A percentile compares a stretch with the other conserved stretches of the same genome.
These are phyloP conservation scores for Caenorhabditis japonica DNA, from an alignment of 2,888 invertebrate genomes.

Conservation along the genomic window DNA sequence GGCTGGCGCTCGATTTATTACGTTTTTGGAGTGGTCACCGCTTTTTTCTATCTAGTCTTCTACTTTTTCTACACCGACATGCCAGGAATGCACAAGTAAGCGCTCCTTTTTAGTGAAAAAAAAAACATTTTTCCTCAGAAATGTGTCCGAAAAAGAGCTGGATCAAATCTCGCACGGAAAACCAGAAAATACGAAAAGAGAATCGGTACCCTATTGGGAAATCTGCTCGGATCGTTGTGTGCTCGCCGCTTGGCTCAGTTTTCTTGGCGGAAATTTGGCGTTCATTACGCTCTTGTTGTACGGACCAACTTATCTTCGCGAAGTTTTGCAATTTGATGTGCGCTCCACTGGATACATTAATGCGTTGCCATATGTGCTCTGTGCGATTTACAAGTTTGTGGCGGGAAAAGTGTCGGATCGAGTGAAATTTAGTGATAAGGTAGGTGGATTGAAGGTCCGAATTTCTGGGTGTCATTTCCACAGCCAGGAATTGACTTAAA, in stretches of 20 bases:
- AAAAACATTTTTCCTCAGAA: conserved; percentile 16
- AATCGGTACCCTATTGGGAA: conserved; percentile 48
- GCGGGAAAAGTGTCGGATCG: conserved; percentile 56
- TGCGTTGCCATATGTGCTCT: conserved; percentile 55
- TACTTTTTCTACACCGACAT: conserved; percentile 38
- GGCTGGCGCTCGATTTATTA: conserved; percentile 54
- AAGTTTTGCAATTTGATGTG: conserved; percentile 53
- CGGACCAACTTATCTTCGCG: conserved; percentile 64
- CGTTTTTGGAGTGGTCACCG: conserved; percentile 22
- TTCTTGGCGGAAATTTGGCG: conserved; percentile 61
- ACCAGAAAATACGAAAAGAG: conserved; percentile 11
- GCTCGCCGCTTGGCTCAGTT: conserved; percentile 36
- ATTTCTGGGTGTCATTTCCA: background rate
- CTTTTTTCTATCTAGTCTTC: conserved; percentile 35
- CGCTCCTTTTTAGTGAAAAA: background rate
- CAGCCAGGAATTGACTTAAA: too few relatives aligned
- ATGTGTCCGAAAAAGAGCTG: conserved; percentile 37
- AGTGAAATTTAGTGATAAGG: conserved; percentile 45
- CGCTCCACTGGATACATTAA: conserved; percentile 52
- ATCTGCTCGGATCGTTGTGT: conserved; percentile 43
- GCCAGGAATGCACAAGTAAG: conserved; percentile 42
- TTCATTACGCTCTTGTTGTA: conserved; percentile 61
- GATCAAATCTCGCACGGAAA: conserved; percentile 20
- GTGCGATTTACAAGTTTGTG: conserved; percentile 52
- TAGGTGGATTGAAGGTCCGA: background rate